Percentiles rank a stretch among this genome's conserved stretches.
phyloP scores from a whole-genome alignment of 1,140 invertebrate genomes.

The Eurosta solidaginis region DNA sequence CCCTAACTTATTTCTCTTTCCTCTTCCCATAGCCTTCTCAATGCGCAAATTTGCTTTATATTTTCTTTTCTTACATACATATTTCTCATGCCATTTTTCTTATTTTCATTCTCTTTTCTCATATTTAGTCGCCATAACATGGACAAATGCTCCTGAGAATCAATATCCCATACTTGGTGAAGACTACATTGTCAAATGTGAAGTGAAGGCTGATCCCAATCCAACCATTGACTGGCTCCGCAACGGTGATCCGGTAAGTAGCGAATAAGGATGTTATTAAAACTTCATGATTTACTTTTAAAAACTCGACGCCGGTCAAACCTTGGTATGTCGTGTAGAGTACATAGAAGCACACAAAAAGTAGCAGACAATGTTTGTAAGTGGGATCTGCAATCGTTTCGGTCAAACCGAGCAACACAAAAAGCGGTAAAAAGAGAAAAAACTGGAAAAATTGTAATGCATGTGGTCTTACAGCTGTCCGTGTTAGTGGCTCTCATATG shows the following conservation, averaged over 20 bases:
- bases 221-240: conserved; percentile 84
- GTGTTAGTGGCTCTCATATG: not conserved
- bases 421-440: too few relatives aligned
- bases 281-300: conserved; percentile 10
- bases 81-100: not conserved
- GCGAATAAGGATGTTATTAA: conserved; percentile 11
- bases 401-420: too few relatives aligned
- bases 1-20: not conserved
- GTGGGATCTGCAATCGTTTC: too few relatives aligned
- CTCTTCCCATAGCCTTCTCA: not conserved
- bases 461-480: too few relatives aligned
- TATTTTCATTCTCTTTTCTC: conserved; percentile 20
- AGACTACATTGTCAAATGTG: conserved; percentile 79
- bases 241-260: conserved; percentile 69
- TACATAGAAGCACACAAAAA: not conserved
- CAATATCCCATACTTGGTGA: conserved; percentile 80
- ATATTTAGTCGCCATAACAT: conserved; percentile 78
- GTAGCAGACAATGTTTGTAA: too few relatives aligned
- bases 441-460: too few relatives aligned
- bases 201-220: conserved; percentile 81
- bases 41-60: not conserved
- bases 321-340: not conserved
- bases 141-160: conserved; percentile 80
- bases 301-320: not conserved
- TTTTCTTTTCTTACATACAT: not conserved